A percentile compares a stretch with the other conserved stretches of the same genome.
phyloP scores from a whole-genome alignment of 2,797 vertebrate species.

The Myotis daubentonii region DNA sequence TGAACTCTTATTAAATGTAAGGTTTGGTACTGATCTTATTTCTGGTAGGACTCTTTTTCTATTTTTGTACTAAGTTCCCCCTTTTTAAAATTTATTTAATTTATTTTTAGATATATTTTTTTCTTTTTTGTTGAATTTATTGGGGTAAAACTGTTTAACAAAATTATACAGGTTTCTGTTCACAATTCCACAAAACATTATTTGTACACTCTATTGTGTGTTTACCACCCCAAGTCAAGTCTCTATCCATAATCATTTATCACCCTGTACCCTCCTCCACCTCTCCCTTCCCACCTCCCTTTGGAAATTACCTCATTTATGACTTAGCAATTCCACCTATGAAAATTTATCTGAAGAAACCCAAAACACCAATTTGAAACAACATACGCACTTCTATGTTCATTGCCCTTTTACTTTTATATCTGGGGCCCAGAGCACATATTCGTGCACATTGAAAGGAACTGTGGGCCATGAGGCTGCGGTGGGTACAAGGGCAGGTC shows the following conservation, averaged over 20 bases:
- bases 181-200: not conserved
- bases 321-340: not conserved
- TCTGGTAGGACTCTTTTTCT: not conserved
- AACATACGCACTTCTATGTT: not conserved
- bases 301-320: not conserved
- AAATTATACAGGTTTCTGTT: not conserved
- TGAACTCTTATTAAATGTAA: not conserved
- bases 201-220: not conserved
- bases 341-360: not conserved
- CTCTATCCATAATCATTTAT: not conserved
- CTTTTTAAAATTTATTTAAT: not conserved
- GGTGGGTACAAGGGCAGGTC: no score
- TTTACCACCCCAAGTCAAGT: not conserved
- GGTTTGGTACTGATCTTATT: not conserved
- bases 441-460: no score
- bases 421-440: no score
- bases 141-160: not conserved
- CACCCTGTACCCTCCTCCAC: no score
- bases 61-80: not conserved
- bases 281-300: no score
- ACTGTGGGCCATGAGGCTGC: no score
- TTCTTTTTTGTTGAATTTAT: not conserved
- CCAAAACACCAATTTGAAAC: not conserved
- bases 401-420: not conserved
- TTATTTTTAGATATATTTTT: no score